A percentile compares a stretch with the other conserved stretches of the same genome.
phyloP scores from a whole-genome alignment of 2,888 invertebrate species.

The Gasteruption jaculator region DNA sequence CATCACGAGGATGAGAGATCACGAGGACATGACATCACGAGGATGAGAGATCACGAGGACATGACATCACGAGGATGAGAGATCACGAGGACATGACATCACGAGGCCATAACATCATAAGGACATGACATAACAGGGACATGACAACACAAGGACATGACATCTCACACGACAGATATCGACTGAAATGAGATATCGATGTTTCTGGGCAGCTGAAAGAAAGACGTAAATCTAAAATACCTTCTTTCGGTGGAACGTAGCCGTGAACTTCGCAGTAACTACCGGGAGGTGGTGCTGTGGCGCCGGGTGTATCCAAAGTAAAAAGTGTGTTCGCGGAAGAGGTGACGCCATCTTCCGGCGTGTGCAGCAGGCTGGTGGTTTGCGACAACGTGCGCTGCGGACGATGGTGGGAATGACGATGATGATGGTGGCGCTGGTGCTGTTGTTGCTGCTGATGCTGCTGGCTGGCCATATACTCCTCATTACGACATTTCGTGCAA shows the following conservation, averaged over 20 bases:
- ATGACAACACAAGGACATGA: too few species aligned
- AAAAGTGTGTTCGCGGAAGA: constrained; percentile 53
- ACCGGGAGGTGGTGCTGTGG: constrained; percentile 47
- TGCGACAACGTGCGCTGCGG: constrained; percentile 31
- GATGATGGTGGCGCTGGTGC: constrained; percentile 36
- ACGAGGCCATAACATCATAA: too few species aligned
- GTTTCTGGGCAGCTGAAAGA: too few species aligned
- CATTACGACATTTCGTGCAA: constrained; percentile 67
- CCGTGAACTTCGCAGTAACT: constrained; percentile 61
- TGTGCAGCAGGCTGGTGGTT: constrained; percentile 29
- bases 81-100: too few species aligned
- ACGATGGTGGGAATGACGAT: constrained; percentile 41
- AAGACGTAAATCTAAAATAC: constrained; percentile 49
- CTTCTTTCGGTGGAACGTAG: constrained; percentile 57
- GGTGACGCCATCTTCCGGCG: constrained; percentile 40
- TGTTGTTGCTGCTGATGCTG: constrained; percentile 36
- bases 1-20: too few species aligned
- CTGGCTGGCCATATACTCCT: constrained; percentile 47
- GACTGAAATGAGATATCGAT: too few species aligned
- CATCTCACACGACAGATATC: too few species aligned
- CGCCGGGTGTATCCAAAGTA: constrained; percentile 54
- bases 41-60: too few species aligned
- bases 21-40: too few species aligned
- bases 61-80: too few species aligned
- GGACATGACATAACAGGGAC: too few species aligned